Evolutionary conservation across 2,113 vertebrate species (phyloP).

Genomic region (Mastomys coucha): DNA sequence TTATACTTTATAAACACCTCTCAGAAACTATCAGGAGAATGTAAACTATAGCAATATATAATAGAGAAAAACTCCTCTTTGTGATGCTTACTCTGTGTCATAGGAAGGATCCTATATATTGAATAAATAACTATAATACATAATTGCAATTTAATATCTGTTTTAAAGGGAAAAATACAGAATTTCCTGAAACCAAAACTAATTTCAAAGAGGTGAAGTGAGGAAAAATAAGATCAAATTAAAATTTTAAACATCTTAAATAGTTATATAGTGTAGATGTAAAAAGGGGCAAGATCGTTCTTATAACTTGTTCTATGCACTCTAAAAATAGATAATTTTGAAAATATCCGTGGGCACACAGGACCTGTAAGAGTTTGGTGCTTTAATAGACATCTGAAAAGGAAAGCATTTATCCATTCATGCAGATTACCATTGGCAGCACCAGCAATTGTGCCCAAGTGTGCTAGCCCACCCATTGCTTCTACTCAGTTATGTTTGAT

Average conservation of each 20-base stretch:
- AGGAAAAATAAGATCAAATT: slow-evolving; percentile 58
- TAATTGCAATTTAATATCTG: slow-evolving; percentile 47
- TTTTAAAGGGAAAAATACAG: slow-evolving; percentile 46
- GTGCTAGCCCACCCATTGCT: not conserved
- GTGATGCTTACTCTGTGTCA: not conserved
- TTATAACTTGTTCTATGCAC: slow-evolving; percentile 40
- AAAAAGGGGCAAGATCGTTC: slow-evolving; percentile 43
- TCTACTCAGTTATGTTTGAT: slow-evolving; percentile 3
- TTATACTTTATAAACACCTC: slow-evolving; percentile 43
- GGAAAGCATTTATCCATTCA: slow-evolving; percentile 22
- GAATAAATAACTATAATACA: slow-evolving; percentile 54
- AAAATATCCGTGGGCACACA: slow-evolving; percentile 26
- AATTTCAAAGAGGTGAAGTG: not conserved
- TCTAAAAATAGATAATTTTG: slow-evolving; percentile 27
- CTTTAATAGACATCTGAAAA: slow-evolving; percentile 47
- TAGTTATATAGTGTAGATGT: slow-evolving; percentile 46
- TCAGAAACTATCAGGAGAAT: not conserved
- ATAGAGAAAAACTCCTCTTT: slow-evolving; percentile 31
- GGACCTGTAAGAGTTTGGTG: not conserved
- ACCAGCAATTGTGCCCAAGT: not conserved
- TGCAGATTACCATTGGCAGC: not conserved
- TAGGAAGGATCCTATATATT: slow-evolving; percentile 18
- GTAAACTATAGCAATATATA: slow-evolving; percentile 1
- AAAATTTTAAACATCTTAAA: slow-evolving; percentile 52
- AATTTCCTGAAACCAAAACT: not conserved